Evolutionary conservation across 2,888 invertebrate species (phyloP).

Genomic region (Pristionchus japonicus): DNA sequence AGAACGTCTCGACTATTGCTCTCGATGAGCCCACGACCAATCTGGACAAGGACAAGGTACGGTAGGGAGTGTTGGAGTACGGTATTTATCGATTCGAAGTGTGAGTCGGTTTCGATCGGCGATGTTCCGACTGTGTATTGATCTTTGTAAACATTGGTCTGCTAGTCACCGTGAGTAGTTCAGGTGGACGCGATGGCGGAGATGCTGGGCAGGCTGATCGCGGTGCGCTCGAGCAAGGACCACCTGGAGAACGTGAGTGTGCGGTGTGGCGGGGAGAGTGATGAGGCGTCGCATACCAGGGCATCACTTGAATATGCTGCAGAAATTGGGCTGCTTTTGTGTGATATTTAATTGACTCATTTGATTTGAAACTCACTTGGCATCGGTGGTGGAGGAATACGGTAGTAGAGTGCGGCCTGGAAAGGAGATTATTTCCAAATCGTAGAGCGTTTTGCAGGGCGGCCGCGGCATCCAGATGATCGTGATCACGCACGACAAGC

Average conservation of each 20-base stretch:
- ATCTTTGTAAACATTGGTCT: no score
- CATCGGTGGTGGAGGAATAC: constrained; percentile 4
- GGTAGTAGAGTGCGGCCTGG: not conserved
- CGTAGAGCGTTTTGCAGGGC: not conserved
- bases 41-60: constrained; percentile 88
- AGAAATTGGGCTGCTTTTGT: no score
- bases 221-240: constrained; percentile 32
- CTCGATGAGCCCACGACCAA: constrained; percentile 99
- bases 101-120: no score
- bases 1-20: constrained; percentile 93
- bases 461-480: constrained; percentile 86
- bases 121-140: no score
- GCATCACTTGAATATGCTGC: no score
- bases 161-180: no score
- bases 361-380: no score
- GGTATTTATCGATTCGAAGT: no score
- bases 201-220: constrained; percentile 66
- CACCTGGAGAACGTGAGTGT: constrained; percentile 33
- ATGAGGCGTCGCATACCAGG: no score
- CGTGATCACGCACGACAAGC: constrained; percentile 96
- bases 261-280: no score
- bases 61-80: no score
- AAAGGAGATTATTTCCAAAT: not conserved
- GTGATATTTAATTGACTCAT: no score
- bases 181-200: constrained; percentile 72